Evolutionary conservation across 2,888 invertebrate species (phyloP).

Genomic region (Melanostoma scalare): DNA sequence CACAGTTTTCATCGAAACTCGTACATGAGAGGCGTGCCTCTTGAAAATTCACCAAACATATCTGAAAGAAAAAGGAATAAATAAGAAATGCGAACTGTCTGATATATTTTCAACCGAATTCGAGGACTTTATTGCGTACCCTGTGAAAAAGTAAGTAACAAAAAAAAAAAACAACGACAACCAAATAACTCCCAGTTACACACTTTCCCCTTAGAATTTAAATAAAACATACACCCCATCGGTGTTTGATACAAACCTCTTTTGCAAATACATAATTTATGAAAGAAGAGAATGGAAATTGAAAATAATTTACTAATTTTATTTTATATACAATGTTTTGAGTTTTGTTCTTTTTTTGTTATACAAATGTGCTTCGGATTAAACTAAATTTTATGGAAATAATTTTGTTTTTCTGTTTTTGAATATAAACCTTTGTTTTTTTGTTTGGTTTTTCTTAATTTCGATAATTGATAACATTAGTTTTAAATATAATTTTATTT

Average conservation of each 20-base stretch:
- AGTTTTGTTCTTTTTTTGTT: conserved; percentile 38
- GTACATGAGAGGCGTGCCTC: background rate
- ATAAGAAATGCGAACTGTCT: conserved; percentile 61
- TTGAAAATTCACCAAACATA: conserved; percentile 11
- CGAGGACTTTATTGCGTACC: conserved; percentile 70
- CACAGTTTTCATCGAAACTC: too few relatives aligned
- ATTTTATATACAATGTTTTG: conserved; percentile 39
- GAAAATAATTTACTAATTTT: conserved; percentile 57
- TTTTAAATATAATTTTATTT: conserved; percentile 52
- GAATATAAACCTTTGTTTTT: conserved; percentile 53
- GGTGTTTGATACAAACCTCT: conserved; percentile 8
- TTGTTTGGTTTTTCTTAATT: conserved; percentile 48
- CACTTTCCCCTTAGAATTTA: conserved; percentile 22
- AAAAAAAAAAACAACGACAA: conserved; percentile 1
- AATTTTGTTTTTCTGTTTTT: conserved; percentile 27
- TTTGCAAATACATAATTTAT: background rate
- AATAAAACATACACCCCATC: conserved; percentile 30
- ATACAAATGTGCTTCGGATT: conserved; percentile 55
- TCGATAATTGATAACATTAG: conserved; percentile 69
- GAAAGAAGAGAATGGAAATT: conserved; percentile 42
- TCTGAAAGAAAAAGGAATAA: conserved; percentile 42
- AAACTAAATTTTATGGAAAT: conserved; percentile 33
- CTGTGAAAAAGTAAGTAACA: conserved; percentile 50
- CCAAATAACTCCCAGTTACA: conserved; percentile 10
- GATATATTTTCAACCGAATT: conserved; percentile 70